These are phyloP conservation scores for Prionailurus viverrinus DNA, from an alignment of 2,113 vertebrate genomes.

Conservation along the genomic window DNA sequence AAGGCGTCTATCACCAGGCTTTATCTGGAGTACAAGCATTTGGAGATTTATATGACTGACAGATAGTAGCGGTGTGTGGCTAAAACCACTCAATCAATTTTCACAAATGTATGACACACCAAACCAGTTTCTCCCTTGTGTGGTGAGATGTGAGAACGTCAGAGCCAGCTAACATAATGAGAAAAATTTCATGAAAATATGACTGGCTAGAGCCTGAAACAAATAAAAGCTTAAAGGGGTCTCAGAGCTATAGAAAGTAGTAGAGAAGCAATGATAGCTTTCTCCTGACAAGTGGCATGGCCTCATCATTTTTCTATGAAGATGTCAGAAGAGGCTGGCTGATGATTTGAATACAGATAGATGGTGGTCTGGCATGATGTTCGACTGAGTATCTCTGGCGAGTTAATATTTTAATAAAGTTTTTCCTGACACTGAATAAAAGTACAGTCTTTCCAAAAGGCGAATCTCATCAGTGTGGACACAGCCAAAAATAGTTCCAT, in stretches of 20 bases:
- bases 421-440: neutral
- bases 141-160: neutral
- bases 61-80: neutral
- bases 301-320: neutral
- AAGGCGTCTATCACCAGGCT: neutral
- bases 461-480: neutral
- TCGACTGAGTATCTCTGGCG: neutral
- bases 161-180: neutral
- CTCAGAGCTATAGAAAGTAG: neutral
- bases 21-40: neutral
- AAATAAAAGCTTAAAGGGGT: slow-evolving; percentile 25
- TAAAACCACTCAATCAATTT: neutral
- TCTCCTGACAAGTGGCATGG: neutral
- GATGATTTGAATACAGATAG: neutral
- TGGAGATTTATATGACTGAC: neutral
- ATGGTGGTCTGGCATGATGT: neutral
- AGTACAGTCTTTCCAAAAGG: neutral
- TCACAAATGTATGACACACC: neutral
- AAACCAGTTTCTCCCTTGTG: neutral
- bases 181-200: neutral
- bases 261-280: neutral
- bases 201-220: neutral
- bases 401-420: neutral
- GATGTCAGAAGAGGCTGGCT: neutral
- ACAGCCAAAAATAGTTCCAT: neutral